phyloP scores from a whole-genome alignment of 1,140 invertebrate genomes.

The Drosophila fuyamai region DNA sequence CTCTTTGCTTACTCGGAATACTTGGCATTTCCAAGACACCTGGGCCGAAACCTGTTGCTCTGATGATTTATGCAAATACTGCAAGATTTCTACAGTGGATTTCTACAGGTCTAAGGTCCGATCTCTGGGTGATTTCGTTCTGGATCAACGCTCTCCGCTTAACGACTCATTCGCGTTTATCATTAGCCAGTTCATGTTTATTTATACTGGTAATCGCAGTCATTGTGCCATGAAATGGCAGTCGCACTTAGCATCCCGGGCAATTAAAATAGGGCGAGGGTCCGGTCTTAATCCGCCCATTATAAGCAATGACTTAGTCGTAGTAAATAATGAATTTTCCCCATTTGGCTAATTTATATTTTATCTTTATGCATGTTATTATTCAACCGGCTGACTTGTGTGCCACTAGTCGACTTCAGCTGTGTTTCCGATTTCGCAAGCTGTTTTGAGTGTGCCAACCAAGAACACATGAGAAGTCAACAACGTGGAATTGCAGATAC shows the following conservation, averaged over 20 bases:
- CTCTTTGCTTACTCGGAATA: slow-evolving; percentile 1
- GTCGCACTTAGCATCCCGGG: slow-evolving; percentile 30
- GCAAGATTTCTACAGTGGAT: slow-evolving; percentile 8
- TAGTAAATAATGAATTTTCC: neutral
- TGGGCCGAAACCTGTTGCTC: slow-evolving; percentile 31
- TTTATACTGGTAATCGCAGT: slow-evolving; percentile 50
- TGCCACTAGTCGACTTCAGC: slow-evolving; percentile 38
- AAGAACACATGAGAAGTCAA: slow-evolving; percentile 15
- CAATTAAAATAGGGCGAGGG: slow-evolving; percentile 37
- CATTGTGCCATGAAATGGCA: slow-evolving; percentile 43
- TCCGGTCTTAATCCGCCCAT: neutral
- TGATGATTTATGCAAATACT: slow-evolving; percentile 39
- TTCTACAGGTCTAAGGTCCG: slow-evolving; percentile 16
- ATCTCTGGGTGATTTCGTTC: slow-evolving; percentile 20
- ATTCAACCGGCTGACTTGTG: slow-evolving; percentile 10
- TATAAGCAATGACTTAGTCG: neutral
- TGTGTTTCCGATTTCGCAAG: slow-evolving; percentile 54
- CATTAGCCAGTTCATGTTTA: slow-evolving; percentile 33
- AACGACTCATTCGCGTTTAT: slow-evolving; percentile 10
- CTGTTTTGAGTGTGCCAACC: slow-evolving; percentile 14
- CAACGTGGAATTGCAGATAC: slow-evolving; percentile 38
- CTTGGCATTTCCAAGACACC: slow-evolving; percentile 14
- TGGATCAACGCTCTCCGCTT: slow-evolving; percentile 22
- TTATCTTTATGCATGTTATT: slow-evolving; percentile 18
- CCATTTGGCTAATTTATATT: slow-evolving; percentile 14